Conservation (phyloP, 2,888 invertebrate genomes). For the Choristoneura rosaceana region DNA sequence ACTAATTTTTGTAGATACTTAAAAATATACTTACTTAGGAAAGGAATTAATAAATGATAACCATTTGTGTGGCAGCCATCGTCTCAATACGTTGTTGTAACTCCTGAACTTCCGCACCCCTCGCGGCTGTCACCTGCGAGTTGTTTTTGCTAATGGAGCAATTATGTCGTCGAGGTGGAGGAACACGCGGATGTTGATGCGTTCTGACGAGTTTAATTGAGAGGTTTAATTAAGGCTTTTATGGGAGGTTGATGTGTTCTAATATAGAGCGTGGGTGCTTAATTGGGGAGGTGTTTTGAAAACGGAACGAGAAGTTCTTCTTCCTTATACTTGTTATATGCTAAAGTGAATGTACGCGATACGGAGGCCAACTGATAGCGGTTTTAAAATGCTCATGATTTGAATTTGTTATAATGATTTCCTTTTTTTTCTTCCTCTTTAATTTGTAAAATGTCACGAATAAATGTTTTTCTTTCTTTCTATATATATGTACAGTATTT, state of each 20-base stretch:
- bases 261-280: neutral
- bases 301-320: neutral
- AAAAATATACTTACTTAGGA: too few species aligned
- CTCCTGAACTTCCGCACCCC: neutral
- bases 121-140: neutral
- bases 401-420: too few species aligned
- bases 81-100: neutral
- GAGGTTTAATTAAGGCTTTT: neutral
- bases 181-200: neutral
- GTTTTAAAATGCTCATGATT: neutral
- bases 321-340: neutral
- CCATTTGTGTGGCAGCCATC: neutral
- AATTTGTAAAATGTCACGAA: too few species aligned
- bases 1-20: too few species aligned
- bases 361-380: neutral
- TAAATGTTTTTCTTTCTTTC: too few species aligned
- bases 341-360: neutral
- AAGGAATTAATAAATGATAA: too few species aligned
- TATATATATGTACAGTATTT: too few species aligned
- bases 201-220: constrained; percentile 8
- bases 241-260: neutral
- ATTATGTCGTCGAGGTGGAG: constrained; percentile 8
- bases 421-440: too few species aligned
- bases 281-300: neutral
- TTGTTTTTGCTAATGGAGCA: constrained; percentile 12